Conservation (phyloP, 2,888 invertebrate species). For the Cylloceria caligata region DNA sequence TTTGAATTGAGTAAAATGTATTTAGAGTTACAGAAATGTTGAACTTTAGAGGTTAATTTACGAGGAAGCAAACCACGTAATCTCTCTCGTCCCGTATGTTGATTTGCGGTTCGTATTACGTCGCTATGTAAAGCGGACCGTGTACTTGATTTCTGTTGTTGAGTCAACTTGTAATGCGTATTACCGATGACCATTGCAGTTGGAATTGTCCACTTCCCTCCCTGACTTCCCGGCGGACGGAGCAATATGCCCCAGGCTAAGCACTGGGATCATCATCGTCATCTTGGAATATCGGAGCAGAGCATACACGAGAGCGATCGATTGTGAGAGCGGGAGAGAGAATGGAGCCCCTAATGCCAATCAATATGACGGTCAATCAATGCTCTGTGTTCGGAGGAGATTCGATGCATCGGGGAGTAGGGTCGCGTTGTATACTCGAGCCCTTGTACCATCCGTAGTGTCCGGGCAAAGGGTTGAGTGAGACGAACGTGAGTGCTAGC, state of each 20-base stretch:
- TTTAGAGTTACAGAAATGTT: too few species aligned
- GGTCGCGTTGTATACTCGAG: slow-evolving; percentile 17
- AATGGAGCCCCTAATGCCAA: slow-evolving; percentile 64
- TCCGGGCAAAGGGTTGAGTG: slow-evolving; percentile 41
- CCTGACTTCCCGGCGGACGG: background rate
- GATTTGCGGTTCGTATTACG: too few species aligned
- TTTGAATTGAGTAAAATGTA: too few species aligned
- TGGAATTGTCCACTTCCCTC: slow-evolving; percentile 45
- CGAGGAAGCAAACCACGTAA: background rate
- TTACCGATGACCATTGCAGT: slow-evolving; percentile 2
- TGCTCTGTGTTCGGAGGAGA: slow-evolving; percentile 59
- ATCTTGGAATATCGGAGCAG: slow-evolving; percentile 64
- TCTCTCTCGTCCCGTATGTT: too few species aligned
- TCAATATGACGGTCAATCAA: slow-evolving; percentile 69
- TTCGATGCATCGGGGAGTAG: slow-evolving; percentile 44
- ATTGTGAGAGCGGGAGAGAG: background rate
- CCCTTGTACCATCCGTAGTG: slow-evolving; percentile 37
- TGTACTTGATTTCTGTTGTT: too few species aligned
- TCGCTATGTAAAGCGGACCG: too few species aligned
- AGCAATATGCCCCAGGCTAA: slow-evolving; percentile 36
- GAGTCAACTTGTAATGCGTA: background rate
- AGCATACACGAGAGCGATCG: background rate
- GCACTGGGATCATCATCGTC: slow-evolving; percentile 53
- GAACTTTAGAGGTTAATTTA: background rate
- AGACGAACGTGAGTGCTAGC: slow-evolving; percentile 47